These are phyloP conservation scores for Damaliscus lunatus DNA, from an alignment of 2,113 vertebrate genomes.

Conservation along the genomic window DNA sequence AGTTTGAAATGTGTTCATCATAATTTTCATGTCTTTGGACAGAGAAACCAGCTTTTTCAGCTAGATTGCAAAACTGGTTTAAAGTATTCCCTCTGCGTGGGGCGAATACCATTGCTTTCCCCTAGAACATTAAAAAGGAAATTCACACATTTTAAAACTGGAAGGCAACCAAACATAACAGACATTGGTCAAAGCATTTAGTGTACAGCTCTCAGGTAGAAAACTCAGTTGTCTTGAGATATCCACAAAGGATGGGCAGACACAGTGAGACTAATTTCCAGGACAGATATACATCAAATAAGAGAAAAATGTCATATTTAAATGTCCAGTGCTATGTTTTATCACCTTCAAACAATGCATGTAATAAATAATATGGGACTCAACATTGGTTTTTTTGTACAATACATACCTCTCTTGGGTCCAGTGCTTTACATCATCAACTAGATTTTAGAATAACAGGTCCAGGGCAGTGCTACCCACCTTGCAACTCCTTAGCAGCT, in stretches of 20 bases:
- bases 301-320: not conserved
- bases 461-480: not conserved
- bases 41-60: slow-evolving; percentile 90
- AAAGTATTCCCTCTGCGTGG: slow-evolving; percentile 93
- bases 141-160: slow-evolving; percentile 77
- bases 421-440: not conserved
- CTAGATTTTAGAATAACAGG: not conserved
- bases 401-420: not conserved
- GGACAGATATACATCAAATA: slow-evolving; percentile 46
- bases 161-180: slow-evolving; percentile 67
- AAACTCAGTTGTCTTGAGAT: slow-evolving; percentile 43
- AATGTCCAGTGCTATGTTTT: not conserved
- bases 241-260: not conserved
- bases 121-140: slow-evolving; percentile 86
- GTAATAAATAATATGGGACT: not conserved
- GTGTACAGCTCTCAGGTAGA: not conserved
- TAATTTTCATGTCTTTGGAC: slow-evolving; percentile 95
- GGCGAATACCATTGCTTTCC: slow-evolving; percentile 93
- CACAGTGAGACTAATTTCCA: slow-evolving; percentile 12
- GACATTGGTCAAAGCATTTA: slow-evolving; percentile 60
- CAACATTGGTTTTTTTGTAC: not conserved
- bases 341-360: not conserved
- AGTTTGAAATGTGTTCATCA: slow-evolving; percentile 94
- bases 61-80: slow-evolving; percentile 93
- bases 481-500: not conserved